phyloP scores from a whole-genome alignment of 2,113 vertebrate genomes.

The Pandion haliaetus region DNA sequence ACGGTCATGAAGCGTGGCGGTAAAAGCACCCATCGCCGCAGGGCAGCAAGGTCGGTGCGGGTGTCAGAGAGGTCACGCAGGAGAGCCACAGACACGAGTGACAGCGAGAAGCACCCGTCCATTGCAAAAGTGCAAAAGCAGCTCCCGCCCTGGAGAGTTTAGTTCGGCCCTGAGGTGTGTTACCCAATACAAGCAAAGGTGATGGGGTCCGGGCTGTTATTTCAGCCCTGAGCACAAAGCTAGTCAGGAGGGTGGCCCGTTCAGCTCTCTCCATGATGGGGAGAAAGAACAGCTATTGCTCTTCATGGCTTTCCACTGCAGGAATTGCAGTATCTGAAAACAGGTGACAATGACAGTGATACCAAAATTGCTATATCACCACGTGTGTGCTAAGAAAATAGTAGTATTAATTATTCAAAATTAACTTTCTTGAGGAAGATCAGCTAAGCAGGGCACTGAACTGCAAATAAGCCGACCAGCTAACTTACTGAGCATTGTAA shows the following conservation, averaged over 20 bases:
- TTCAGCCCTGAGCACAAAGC: no score
- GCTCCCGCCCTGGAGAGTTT: neutral
- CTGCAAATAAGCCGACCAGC: neutral
- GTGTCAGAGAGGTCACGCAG: neutral
- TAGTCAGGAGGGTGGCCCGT: fast-evolving
- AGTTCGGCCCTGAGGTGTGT: neutral
- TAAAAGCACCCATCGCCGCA: no score
- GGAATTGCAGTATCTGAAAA: neutral
- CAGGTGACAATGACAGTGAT: neutral
- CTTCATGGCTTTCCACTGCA: fast-evolving
- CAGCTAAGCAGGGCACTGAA: no score
- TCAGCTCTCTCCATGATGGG: fast-evolving
- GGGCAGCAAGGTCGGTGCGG: neutral
- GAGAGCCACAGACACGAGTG: neutral
- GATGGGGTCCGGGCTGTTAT: fast-evolving
- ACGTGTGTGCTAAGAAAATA: neutral
- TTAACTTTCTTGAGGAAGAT: neutral
- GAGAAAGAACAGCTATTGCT: neutral
- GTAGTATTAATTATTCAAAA: neutral
- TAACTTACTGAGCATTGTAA: fast-evolving
- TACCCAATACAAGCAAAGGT: fast-evolving
- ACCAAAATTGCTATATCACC: fast-evolving
- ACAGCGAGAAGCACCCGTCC: neutral
- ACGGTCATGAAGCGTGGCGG: no score
- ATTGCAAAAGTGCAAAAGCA: fast-evolving